Evolutionary conservation across 2,113 vertebrate genomes (phyloP).

Genomic region (Bombycilla garrulus): DNA sequence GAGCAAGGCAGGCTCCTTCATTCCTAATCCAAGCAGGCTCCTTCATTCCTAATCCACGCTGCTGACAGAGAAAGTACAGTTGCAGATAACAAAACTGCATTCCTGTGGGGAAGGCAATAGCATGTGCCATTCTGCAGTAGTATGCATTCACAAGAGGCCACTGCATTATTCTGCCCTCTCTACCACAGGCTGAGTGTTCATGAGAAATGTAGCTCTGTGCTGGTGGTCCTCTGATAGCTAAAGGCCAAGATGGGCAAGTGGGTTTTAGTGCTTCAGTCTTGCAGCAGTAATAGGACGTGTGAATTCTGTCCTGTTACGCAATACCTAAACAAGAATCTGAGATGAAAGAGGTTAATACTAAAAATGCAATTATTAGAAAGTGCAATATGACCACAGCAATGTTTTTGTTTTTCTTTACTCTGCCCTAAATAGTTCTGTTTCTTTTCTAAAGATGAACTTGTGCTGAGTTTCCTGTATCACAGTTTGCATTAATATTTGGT

Average conservation of each 20-base stretch:
- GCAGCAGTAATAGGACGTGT: background rate
- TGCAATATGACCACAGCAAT: background rate
- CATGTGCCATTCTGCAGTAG: background rate
- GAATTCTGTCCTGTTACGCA: background rate
- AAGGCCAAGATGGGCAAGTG: background rate
- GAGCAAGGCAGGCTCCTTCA: background rate
- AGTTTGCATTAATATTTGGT: background rate
- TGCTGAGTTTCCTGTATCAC: background rate
- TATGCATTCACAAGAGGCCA: background rate
- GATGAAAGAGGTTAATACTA: background rate
- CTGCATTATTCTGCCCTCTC: background rate
- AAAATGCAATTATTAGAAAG: background rate
- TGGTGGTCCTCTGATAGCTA: background rate
- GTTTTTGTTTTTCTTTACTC: background rate
- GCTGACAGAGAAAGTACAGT: background rate
- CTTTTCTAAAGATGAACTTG: background rate
- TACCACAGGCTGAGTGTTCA: background rate
- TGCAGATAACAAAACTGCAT: background rate
- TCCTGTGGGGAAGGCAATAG: background rate
- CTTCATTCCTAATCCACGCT: background rate
- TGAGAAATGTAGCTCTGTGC: background rate
- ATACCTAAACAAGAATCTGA: background rate
- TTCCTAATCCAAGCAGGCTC: background rate
- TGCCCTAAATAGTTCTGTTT: background rate
- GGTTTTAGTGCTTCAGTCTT: background rate